phyloP scores from a whole-genome alignment of 2,888 invertebrate genomes.

The Herminia tarsipennalis region DNA sequence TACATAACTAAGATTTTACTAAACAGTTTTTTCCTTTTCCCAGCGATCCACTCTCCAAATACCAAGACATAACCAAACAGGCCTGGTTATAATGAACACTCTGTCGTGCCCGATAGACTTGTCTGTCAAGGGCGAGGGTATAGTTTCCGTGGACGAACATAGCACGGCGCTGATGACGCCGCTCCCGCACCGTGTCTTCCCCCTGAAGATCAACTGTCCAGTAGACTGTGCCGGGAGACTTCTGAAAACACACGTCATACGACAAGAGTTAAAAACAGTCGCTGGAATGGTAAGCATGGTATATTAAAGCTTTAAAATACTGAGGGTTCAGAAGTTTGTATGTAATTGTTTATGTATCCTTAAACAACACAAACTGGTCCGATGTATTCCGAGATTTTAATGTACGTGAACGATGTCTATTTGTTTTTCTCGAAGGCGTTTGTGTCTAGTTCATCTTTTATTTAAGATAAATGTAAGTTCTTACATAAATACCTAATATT shows the following conservation, averaged over 20 bases:
- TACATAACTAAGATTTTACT: too few relatives aligned
- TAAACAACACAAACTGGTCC: too few relatives aligned
- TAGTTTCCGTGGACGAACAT: conserved; percentile 62
- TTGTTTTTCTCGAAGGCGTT: too few relatives aligned
- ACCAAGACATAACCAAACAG: conserved; percentile 73
- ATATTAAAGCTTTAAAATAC: too few relatives aligned
- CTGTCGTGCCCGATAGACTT: conserved; percentile 84
- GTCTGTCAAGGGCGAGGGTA: conserved; percentile 60
- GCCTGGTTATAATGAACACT: conserved; percentile 87
- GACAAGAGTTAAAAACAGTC: conserved; percentile 58
- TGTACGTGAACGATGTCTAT: too few relatives aligned
- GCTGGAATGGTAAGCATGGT: conserved; percentile 60
- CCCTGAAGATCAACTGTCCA: conserved; percentile 54
- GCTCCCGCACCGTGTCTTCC: conserved; percentile 55
- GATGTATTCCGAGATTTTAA: too few relatives aligned
- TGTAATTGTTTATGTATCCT: too few relatives aligned
- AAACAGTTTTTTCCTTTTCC: conserved; percentile 4
- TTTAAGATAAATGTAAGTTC: too few relatives aligned
- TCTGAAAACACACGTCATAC: conserved; percentile 56
- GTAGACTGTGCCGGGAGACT: conserved; percentile 66
- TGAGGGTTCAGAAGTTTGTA: too few relatives aligned
- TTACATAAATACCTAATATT: too few relatives aligned
- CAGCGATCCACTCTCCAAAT: conserved; percentile 77
- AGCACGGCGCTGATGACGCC: conserved; percentile 75
- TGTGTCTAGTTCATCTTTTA: too few relatives aligned